phyloP scores from a whole-genome alignment of 2,888 invertebrate genomes.

The Lottia gigantea region DNA sequence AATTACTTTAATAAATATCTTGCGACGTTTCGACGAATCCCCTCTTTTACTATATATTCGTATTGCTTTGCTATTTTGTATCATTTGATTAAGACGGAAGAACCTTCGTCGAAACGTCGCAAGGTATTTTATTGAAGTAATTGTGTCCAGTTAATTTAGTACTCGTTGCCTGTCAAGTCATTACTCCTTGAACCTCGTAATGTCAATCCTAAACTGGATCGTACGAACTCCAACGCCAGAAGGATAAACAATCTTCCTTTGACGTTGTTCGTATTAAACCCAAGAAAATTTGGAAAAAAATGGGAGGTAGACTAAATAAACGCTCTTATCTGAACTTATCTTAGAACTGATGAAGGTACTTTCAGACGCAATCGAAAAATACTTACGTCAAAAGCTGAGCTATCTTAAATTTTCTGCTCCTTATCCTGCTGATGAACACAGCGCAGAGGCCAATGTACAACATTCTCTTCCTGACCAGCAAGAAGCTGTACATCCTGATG shows the following conservation, averaged over 20 bases:
- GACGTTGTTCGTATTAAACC: slow-evolving; percentile 19
- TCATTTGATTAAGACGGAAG: too few species aligned
- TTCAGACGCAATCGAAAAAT: slow-evolving; percentile 5
- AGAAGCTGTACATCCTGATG: too few species aligned
- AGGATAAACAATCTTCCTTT: background rate
- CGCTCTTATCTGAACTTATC: slow-evolving; percentile 14
- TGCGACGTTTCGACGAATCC: too few species aligned
- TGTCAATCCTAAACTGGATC: background rate
- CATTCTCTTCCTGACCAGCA: too few species aligned
- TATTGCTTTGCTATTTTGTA: too few species aligned
- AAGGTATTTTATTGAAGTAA: too few species aligned
- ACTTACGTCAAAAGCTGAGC: background rate
- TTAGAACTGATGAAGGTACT: slow-evolving; percentile 11
- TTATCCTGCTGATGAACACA: background rate
- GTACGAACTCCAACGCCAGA: background rate
- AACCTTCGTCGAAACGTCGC: too few species aligned
- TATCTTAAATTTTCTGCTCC: background rate
- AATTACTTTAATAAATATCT: too few species aligned
- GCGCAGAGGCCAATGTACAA: too few species aligned
- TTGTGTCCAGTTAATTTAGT: too few species aligned
- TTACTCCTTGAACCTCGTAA: background rate
- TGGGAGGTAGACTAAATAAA: slow-evolving; percentile 7
- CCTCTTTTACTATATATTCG: too few species aligned
- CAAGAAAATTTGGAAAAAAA: slow-evolving; percentile 10
- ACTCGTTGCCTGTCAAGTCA: slow-evolving; percentile 13